phyloP scores from a whole-genome alignment of 2,797 vertebrate species.

The Etheostoma perlongum region DNA sequence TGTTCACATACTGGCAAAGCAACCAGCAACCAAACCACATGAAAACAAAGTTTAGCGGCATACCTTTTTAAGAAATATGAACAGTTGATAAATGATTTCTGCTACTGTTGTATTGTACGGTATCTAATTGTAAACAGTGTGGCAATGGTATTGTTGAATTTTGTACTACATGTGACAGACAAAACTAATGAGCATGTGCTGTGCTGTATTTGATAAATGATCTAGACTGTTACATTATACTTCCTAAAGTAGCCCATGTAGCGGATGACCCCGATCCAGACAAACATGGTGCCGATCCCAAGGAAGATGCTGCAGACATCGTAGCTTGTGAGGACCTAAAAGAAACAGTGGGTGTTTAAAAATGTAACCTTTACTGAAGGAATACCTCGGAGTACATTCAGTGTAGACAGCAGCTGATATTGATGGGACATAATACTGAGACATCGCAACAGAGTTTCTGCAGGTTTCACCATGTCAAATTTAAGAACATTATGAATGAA shows the following conservation, averaged over 20 bases:
- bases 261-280: conserved; percentile 95
- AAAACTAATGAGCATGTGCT: neutral
- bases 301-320: conserved; percentile 96
- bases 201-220: neutral
- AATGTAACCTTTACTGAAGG: too few species aligned
- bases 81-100: neutral
- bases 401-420: neutral
- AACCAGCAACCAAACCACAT: neutral
- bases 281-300: conserved; percentile 93
- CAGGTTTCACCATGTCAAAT: too few species aligned
- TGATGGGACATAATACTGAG: neutral
- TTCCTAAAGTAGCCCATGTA: conserved; percentile 96
- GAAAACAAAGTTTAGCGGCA: neutral
- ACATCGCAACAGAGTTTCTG: neutral
- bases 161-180: neutral
- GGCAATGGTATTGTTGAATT: neutral
- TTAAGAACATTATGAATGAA: too few species aligned
- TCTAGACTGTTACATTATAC: conserved; percentile 88
- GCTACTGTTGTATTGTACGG: neutral
- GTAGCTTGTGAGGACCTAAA: conserved; percentile 91
- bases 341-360: neutral
- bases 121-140: neutral
- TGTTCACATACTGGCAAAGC: neutral
- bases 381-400: neutral
- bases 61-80: neutral